Conservation (phyloP, 2,888 invertebrate genomes). For the Andricus curvator region DNA sequence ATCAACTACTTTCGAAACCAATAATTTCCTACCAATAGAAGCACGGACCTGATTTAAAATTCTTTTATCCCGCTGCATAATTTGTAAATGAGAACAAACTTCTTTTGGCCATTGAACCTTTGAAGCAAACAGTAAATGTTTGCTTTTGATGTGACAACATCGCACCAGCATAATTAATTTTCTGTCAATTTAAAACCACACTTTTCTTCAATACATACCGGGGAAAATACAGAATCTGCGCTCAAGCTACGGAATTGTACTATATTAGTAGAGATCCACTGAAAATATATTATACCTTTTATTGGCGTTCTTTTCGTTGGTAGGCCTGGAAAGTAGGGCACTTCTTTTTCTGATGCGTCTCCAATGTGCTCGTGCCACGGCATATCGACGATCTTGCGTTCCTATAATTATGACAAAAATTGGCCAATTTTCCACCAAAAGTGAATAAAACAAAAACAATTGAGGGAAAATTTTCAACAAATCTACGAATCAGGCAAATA, state of each 20-base stretch:
- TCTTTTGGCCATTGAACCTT: background rate
- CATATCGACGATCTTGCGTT: conserved; percentile 84
- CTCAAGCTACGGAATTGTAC: conserved; percentile 77
- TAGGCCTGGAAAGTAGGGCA: conserved; percentile 85
- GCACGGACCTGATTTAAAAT: background rate
- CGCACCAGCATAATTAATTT: conserved; percentile 12
- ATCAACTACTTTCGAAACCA: background rate
- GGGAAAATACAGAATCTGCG: conserved; percentile 71
- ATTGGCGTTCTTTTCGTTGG: conserved; percentile 90
- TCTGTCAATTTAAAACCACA: conserved; percentile 8
- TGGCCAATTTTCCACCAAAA: background rate
- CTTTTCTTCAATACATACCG: conserved; percentile 77
- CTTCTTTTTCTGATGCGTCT: conserved; percentile 82
- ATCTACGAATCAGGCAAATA: background rate
- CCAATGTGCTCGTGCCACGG: conserved; percentile 86
- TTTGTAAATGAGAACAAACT: background rate
- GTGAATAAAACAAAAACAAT: background rate
- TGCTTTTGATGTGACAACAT: background rate
- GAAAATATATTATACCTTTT: conserved; percentile 81
- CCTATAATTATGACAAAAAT: conserved; percentile 74
- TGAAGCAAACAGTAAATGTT: background rate
- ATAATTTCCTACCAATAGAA: background rate
- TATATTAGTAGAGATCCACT: conserved; percentile 70
- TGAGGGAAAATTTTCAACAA: too few species aligned
- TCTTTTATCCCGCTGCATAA: background rate